These are phyloP conservation scores for Bombylius discolor DNA, from an alignment of 2,888 invertebrate genomes.

Conservation along the genomic window DNA sequence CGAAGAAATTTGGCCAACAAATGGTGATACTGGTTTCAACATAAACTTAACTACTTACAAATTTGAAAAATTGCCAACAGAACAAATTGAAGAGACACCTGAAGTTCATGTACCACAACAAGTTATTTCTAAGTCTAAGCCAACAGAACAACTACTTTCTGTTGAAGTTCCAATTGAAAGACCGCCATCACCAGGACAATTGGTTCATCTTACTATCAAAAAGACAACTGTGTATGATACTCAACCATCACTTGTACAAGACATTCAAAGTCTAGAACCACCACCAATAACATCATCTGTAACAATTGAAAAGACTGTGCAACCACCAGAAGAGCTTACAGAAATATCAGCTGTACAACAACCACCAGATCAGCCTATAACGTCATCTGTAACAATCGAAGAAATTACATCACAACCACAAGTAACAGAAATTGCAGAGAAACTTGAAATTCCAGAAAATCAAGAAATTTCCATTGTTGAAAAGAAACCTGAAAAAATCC, in stretches of 20 bases:
- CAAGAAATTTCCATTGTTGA: not conserved
- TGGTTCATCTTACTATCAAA: constrained; percentile 26
- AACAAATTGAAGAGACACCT: not conserved
- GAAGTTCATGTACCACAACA: not conserved
- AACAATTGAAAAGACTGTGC: not conserved
- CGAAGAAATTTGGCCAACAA: constrained; percentile 28
- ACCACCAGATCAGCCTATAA: too few species aligned
- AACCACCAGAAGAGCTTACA: not conserved
- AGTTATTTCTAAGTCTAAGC: not conserved
- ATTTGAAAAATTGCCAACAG: constrained; percentile 19
- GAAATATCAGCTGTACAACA: not conserved
- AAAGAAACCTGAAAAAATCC: too few species aligned
- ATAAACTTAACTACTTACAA: constrained; percentile 26
- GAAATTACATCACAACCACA: too few species aligned
- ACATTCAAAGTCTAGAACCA: not conserved
- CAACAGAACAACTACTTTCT: constrained; percentile 9
- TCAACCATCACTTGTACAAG: constrained; percentile 17
- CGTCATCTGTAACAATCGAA: too few species aligned
- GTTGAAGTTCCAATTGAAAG: constrained; percentile 10
- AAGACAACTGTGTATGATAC: constrained; percentile 27
- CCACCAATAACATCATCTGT: not conserved
- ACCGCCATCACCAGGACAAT: constrained; percentile 14
- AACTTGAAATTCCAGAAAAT: not conserved
- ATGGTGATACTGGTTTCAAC: constrained; percentile 27
- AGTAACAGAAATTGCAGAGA: too few species aligned